Base-by-base conservation (phyloP, 92 coral and sea anemone species). In the Parazoanthus darwini region DNA sequence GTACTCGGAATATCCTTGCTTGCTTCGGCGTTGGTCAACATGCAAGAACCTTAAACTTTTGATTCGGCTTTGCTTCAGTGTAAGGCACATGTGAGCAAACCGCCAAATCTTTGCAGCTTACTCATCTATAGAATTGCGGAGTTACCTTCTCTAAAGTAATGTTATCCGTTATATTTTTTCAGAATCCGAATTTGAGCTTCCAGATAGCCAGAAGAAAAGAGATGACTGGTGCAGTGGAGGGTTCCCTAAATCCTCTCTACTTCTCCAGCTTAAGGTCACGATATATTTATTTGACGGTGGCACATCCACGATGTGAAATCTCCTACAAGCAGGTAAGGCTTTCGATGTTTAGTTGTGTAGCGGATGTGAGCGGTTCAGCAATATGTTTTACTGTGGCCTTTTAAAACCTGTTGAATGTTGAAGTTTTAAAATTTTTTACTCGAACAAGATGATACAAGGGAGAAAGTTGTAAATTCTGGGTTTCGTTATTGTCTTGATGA, bases 361-460 rank as follows among this genome's bases (percentile, higher is more conserved):
- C 37, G 20, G 44, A 46, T 26, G 3, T 46, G 78, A 71, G 46
- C 78, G 71, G 42, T 14, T 70, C 23, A 72, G 87, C 68, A 46
- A 46, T 13, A 5, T 70, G 51, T 44, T 71, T 22, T 29, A 39
- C 58, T 3, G 33, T 26, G 8, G 29, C 25, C 20, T 58, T 44
- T 73, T 73, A 84, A 72, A 71, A 84, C 87, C 87, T 84, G 87
- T 70, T 84, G 79, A 84, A 70, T 84, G 87, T 71, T 84, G 54
- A 37, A 65, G 16, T 9, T 78, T 78, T 46, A 43, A 37, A 18
- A 39, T 0, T 39, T 37, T 14, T 36, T 15, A 37, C 26, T 76
- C 26, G 43, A 76, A 20, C 8, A 37, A 37, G 43, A 37, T 16
- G 9, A 22, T 75, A 8, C 20, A 9, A 18, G 25, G 48, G 48